Conservation (phyloP, 2,888 invertebrate genomes). For the Drosophila pseudotakahashii region DNA sequence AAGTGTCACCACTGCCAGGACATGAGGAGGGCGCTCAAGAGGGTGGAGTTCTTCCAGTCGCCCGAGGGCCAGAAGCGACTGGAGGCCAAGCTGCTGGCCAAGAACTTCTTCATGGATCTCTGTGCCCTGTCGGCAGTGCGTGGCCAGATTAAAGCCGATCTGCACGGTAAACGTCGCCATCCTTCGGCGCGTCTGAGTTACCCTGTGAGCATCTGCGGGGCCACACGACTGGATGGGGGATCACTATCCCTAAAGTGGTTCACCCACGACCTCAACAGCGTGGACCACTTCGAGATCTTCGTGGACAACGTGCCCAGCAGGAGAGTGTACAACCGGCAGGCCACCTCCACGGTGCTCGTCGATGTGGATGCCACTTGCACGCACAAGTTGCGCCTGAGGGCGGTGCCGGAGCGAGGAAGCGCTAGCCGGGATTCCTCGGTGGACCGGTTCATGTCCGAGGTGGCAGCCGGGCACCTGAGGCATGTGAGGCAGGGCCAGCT, state of each 20-base stretch:
- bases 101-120: conserved; percentile 65
- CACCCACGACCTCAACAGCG: conserved; percentile 50
- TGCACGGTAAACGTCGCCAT: conserved; percentile 32
- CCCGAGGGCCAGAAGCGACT: conserved; percentile 47
- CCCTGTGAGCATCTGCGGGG: conserved; percentile 50
- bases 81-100: conserved; percentile 53
- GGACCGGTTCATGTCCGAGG: conserved; percentile 21
- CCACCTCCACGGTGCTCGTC: conserved; percentile 43
- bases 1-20: conserved; percentile 61
- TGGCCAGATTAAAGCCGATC: conserved; percentile 16
- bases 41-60: conserved; percentile 40
- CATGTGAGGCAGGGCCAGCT: conserved; percentile 31
- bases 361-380: conserved; percentile 46
- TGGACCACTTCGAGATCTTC: conserved; percentile 57
- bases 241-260: conserved; percentile 58
- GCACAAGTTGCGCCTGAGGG: conserved; percentile 31
- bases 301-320: conserved; percentile 47
- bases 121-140: conserved; percentile 48
- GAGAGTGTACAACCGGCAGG: conserved; percentile 45
- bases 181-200: conserved; percentile 44
- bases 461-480: conserved; percentile 27
- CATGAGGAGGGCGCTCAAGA: conserved; percentile 43
- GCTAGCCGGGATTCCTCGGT: conserved; percentile 4
- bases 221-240: conserved; percentile 28
- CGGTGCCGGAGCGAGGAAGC: conserved; percentile 17